A percentile compares a stretch with the other conserved stretches of the same genome.
These are phyloP conservation scores for Dolichallabes microphthalmus DNA, from an alignment of 2,113 vertebrate species.

Conservation along the genomic window DNA sequence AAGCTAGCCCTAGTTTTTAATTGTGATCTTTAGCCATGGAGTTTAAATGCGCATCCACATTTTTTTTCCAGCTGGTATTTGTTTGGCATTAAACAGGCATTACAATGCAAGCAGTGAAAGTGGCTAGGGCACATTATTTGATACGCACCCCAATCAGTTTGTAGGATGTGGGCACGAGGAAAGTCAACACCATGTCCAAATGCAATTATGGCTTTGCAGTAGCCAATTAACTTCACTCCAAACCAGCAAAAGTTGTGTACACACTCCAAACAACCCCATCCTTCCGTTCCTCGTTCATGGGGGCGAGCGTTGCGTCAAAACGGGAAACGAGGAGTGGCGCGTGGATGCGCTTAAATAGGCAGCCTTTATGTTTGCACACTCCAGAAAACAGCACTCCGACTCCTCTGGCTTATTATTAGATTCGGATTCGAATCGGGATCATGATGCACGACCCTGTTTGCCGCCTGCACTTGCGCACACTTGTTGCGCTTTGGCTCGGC, in stretches of 20 bases:
- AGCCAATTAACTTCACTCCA: constrained; percentile 61
- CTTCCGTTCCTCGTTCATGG: constrained; percentile 69
- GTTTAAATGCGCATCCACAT: not conserved
- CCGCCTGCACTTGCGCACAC: constrained; percentile 35
- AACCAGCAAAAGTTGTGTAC: constrained; percentile 65
- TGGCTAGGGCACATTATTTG: not conserved
- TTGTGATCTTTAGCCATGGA: not conserved
- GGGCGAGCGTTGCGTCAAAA: constrained; percentile 68
- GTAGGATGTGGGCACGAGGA: constrained; percentile 7
- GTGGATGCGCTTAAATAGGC: constrained; percentile 73
- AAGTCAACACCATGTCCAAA: constrained; percentile 12
- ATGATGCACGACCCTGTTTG: constrained; percentile 33
- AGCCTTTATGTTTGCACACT: constrained; percentile 59
- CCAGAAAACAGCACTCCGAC: constrained; percentile 58
- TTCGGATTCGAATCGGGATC: not conserved
- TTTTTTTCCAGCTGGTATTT: not conserved
- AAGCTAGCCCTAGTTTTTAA: too few species aligned
- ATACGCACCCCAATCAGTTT: not conserved
- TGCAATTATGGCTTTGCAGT: constrained; percentile 46
- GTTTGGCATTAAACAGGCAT: not conserved
- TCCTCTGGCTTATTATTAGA: not conserved
- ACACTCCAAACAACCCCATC: constrained; percentile 54
- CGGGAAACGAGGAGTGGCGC: constrained; percentile 70
- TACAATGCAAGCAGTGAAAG: not conserved
- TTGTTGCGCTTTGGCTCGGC: constrained; percentile 68